A percentile compares a stretch with the other conserved stretches of the same genome.
Conservation (phyloP, 2,888 invertebrate species). For the Dicyrtomina minuta region DNA sequence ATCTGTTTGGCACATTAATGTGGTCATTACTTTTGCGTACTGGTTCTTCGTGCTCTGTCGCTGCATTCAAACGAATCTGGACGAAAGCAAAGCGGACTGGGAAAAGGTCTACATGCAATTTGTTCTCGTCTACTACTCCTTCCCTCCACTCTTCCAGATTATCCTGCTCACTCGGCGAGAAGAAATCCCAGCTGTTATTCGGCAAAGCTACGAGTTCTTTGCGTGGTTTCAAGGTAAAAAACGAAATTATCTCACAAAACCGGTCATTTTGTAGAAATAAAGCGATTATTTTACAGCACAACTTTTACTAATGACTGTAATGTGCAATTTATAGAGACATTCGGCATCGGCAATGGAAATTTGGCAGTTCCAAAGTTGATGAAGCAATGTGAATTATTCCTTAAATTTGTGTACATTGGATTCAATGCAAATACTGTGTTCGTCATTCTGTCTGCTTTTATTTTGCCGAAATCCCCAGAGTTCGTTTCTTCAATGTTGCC, state of each 20-base stretch:
- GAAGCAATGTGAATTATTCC: neutral
- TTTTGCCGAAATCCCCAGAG: conserved; percentile 1
- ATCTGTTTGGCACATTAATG: neutral
- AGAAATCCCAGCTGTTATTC: too few species aligned
- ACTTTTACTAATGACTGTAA: too few species aligned
- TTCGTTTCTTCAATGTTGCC: neutral
- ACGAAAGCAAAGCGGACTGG: too few species aligned
- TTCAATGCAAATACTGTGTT: neutral
- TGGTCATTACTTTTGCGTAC: neutral
- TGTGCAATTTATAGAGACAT: too few species aligned
- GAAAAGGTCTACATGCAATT: conserved; percentile 14
- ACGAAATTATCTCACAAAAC: neutral
- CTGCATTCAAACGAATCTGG: neutral
- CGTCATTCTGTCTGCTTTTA: neutral
- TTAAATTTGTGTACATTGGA: neutral
- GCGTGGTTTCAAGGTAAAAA: neutral
- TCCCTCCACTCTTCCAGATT: neutral
- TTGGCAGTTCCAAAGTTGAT: neutral
- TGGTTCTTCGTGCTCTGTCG: neutral
- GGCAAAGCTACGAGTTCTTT: neutral
- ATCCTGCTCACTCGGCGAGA: too few species aligned
- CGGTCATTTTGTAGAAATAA: too few species aligned
- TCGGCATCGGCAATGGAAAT: too few species aligned
- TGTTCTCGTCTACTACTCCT: neutral
- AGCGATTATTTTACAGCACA: too few species aligned